Evolutionary conservation across 2,888 invertebrate genomes (phyloP).

Genomic region (Pyrochroa serraticornis): DNA sequence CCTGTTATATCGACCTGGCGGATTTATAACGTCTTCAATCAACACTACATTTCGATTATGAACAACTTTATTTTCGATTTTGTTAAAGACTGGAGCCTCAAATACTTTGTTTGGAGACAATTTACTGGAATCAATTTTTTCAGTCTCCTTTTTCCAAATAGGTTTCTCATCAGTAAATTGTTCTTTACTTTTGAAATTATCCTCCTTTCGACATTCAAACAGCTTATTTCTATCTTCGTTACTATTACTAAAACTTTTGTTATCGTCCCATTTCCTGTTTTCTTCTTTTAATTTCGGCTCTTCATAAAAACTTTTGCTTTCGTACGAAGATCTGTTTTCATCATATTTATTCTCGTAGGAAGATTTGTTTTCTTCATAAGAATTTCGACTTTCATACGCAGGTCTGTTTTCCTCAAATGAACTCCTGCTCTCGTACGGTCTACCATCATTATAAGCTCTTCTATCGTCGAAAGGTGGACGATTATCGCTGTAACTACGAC

Average conservation of each 20-base stretch:
- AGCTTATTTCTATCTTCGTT: background rate
- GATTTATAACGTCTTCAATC: slow-evolving; percentile 83
- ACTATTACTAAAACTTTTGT: background rate
- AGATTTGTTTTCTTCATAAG: slow-evolving; percentile 25
- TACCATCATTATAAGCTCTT: slow-evolving; percentile 5
- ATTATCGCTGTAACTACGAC: background rate
- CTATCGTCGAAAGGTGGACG: slow-evolving; percentile 10
- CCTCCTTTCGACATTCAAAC: background rate
- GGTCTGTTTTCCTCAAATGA: slow-evolving; percentile 41
- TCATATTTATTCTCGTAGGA: background rate
- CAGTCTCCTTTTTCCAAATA: background rate
- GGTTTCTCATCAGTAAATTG: background rate
- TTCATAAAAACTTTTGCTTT: slow-evolving; percentile 32
- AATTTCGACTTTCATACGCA: background rate
- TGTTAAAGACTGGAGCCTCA: too few relatives aligned
- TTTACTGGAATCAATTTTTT: too few relatives aligned
- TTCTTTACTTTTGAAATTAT: background rate
- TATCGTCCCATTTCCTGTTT: background rate
- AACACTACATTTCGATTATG: slow-evolving; percentile 57
- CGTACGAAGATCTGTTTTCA: slow-evolving; percentile 10
- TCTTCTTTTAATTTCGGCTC: background rate
- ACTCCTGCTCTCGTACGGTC: slow-evolving; percentile 33
- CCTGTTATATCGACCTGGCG: slow-evolving; percentile 80
- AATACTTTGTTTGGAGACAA: too few relatives aligned
- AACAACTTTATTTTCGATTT: slow-evolving; percentile 3